Percentiles rank a stretch among this genome's conserved stretches.
These are phyloP conservation scores for Gobius niger DNA, from an alignment of 2,113 vertebrate species.

Conservation along the genomic window DNA sequence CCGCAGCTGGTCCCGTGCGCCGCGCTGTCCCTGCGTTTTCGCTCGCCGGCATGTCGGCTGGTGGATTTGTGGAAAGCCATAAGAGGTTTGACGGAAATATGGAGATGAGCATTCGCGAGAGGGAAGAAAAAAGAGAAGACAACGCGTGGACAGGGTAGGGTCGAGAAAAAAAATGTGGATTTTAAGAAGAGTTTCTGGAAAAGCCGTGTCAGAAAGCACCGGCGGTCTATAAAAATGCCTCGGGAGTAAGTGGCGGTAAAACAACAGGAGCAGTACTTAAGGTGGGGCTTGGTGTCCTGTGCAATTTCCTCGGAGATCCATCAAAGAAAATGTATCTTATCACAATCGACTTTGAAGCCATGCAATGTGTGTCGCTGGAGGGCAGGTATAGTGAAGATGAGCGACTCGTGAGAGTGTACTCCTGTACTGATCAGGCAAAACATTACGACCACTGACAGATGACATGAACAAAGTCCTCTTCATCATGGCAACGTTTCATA, in stretches of 20 bases:
- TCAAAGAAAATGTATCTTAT: conserved; percentile 4
- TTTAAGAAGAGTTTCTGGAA: neutral
- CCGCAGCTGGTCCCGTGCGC: conserved; percentile 61
- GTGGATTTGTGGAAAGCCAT: conserved; percentile 8
- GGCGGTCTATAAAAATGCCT: conserved; percentile 8
- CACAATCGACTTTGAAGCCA: neutral
- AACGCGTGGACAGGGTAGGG: neutral
- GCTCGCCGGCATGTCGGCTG: conserved; percentile 22
- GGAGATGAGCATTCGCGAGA: neutral
- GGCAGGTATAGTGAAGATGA: neutral
- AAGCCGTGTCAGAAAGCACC: conserved; percentile 4
- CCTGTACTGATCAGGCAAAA: neutral
- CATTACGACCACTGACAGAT: neutral
- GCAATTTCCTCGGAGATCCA: conserved; percentile 5
- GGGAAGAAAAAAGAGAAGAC: neutral
- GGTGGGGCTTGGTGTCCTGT: neutral
- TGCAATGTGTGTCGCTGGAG: neutral
- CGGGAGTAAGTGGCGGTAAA: neutral
- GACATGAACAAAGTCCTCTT: neutral
- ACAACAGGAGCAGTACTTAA: conserved; percentile 1
- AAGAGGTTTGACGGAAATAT: neutral
- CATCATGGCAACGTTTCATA: too few relatives aligned
- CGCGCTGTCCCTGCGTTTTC: conserved; percentile 46
- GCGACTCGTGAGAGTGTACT: neutral
- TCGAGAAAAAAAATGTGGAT: neutral